Base-by-base conservation (phyloP, 2,888 invertebrate species). In the Anoplius nigerrimus region DNA sequence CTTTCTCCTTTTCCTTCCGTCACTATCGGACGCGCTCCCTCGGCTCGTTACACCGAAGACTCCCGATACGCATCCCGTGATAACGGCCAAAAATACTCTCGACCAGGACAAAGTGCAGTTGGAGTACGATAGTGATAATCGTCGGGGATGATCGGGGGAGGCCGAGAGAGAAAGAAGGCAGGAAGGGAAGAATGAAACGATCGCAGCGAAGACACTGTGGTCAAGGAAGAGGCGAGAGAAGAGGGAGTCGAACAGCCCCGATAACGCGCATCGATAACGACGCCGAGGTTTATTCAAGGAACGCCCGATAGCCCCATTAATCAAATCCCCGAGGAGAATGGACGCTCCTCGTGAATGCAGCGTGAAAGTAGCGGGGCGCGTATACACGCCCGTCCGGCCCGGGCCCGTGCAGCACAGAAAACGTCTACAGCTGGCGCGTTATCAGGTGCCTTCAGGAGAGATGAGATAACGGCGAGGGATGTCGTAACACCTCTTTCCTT, bases 381-480 rank as follows among this genome's bases (percentile, higher is more conserved):
- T 13, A 46, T 24, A 34, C 34, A 34, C 34, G 8, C 34, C 6
- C 11, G 34, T 6, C 11, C 34, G 34, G 24, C 52, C 59, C 54
- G 59, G 65, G 46, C 34, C 43, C 63, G 27, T 46, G 58, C 68
- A 34, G n/a, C 34, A 6, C 34, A 34, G 2, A 24, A 6, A 2
- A 48, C n/a, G 2, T 18, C 18, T 48, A 71, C 71, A 66, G 62
- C 71, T 66, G 70, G 65, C 63, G 69, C 60, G 72, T 76, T 78
- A 79, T 78, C 78, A 69, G 70, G 65, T 75, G 76, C 62, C 68
- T 68, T 72, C 57, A 51, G 21, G 22, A 52, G 54, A 62, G 57
- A 62, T 52, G 64, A 74, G 78, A 78, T 78, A 78, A 76, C 72
- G 69, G 59, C 45, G 54, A 55, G 68, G 66, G 66, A 76, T 72